Evolutionary conservation across 2,888 invertebrate genomes (phyloP).

Genomic region (Dexiosoma caninum): DNA sequence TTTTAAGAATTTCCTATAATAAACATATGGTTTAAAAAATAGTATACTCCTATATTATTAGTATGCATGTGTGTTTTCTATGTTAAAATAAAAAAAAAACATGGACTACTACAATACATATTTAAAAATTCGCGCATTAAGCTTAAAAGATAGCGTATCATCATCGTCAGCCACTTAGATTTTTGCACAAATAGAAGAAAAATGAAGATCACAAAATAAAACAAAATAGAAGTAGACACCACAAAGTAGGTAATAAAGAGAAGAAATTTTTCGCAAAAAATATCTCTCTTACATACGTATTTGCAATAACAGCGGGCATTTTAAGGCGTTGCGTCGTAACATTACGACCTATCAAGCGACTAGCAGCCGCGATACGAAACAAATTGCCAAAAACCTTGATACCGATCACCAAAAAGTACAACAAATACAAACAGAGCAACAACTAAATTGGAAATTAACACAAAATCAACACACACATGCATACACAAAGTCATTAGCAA

Average conservation of each 20-base stretch:
- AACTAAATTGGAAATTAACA: conserved; percentile 44
- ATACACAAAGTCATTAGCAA: conserved; percentile 2
- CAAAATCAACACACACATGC: conserved; percentile 28
- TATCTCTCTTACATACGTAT: conserved; percentile 1
- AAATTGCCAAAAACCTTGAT: conserved; percentile 77
- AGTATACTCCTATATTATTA: conserved; percentile 15
- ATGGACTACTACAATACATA: not conserved
- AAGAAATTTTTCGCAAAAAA: conserved; percentile 7
- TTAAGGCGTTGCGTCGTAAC: conserved; percentile 53
- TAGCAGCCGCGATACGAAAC: conserved; percentile 71
- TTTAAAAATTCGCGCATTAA: conserved; percentile 41
- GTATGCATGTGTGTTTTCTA: not conserved
- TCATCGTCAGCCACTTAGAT: conserved; percentile 27
- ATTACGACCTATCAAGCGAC: conserved; percentile 74
- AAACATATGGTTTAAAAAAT: conserved; percentile 62
- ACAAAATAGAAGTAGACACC: conserved; percentile 69
- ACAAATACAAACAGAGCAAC: conserved; percentile 45
- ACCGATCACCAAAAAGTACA: conserved; percentile 71
- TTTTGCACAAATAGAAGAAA: conserved; percentile 64
- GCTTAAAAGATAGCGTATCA: conserved; percentile 1
- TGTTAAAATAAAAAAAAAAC: not conserved
- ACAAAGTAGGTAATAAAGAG: conserved; percentile 37
- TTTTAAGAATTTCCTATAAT: conserved; percentile 55
- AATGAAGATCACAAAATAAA: conserved; percentile 69
- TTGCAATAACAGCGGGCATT: conserved; percentile 26